Evolutionary conservation across 2,797 vertebrate genomes (phyloP), one percentile per base, ranked within the genome.

Genomic region (Helicolenus hilgendorfi): DNA sequence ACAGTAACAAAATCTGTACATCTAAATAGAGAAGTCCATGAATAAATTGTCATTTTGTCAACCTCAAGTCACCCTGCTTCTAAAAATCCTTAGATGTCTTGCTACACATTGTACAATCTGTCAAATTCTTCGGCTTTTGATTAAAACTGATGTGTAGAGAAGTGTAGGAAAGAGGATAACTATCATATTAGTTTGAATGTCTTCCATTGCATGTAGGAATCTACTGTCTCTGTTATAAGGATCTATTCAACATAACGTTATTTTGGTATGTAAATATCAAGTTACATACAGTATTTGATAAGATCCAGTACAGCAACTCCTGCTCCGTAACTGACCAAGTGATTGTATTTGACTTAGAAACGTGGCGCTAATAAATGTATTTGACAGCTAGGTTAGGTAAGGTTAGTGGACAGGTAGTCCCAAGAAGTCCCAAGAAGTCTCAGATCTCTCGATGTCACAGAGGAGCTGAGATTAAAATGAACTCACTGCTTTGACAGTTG

Each of bases 371-470:
- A 41, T 36, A 41, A 72, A 73, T 64, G 27, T 6, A 10, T 36
- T 3, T 75, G 56, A 53, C 45, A 49, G 45, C 45, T 49, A 8
- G 18, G 18, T 49, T 49, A 49, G 45, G 45, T 49, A 20, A 72
- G 62, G 11, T 69, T 70, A 65, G 60, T 18, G 63, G 72, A 77
- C 74, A 79, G 65, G 26, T 62, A 4, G 18, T 81, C 33, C 7
- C 36, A 70, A 78, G 79, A 83, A 4, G 18, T 81, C 33, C 7
- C 36, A 70, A 78, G 79, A 83, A 82, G 77, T 80, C 62, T 69
- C 4, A 2, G 89, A 93, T 89, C 88, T 90, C 72, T 68, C 9
- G 38, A 90, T 83, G 86, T 92, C 86, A 72, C 41, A 49, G 36
- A 70, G 59, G 41, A 88, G 80, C 78, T 72, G 72, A 80, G 80